These are phyloP conservation scores for Alca torda DNA, from an alignment of 2,797 vertebrate species.

Conservation along the genomic window DNA sequence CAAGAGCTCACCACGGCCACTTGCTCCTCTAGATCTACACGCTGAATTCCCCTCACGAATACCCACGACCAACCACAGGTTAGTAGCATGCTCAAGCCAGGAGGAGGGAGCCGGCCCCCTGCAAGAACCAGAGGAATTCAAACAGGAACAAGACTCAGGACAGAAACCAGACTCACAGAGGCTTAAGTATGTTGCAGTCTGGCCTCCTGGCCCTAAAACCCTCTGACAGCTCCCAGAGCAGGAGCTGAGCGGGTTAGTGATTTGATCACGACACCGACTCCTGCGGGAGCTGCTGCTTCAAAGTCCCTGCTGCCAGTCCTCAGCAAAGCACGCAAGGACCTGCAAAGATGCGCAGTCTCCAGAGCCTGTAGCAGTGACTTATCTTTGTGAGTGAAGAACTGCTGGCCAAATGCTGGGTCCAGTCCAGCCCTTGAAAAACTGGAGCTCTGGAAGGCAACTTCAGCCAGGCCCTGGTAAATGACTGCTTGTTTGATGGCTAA, in stretches of 20 bases:
- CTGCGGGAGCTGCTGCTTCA: neutral
- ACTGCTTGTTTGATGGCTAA: neutral
- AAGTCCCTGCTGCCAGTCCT: neutral
- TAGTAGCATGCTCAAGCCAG: neutral
- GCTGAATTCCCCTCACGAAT: neutral
- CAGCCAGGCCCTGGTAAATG: neutral
- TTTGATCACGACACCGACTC: neutral
- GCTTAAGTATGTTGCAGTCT: neutral
- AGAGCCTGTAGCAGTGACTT: neutral
- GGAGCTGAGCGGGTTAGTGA: neutral
- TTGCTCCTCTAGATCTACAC: neutral
- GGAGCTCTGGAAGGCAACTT: neutral
- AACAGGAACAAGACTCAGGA: neutral
- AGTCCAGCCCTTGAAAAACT: neutral
- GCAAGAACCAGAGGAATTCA: neutral
- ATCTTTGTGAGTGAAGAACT: neutral
- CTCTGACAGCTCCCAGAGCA: conserved; percentile 42
- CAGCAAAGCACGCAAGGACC: neutral
- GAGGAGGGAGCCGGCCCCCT: neutral
- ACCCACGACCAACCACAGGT: neutral
- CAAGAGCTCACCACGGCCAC: neutral
- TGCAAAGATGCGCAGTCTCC: neutral
- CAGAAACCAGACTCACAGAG: neutral
- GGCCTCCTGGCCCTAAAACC: neutral
- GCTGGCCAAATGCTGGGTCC: neutral